Evolutionary conservation across 1,140 invertebrate species (phyloP), one percentile per base, ranked within the genome.

Genomic region (Procambarus virginalis): DNA sequence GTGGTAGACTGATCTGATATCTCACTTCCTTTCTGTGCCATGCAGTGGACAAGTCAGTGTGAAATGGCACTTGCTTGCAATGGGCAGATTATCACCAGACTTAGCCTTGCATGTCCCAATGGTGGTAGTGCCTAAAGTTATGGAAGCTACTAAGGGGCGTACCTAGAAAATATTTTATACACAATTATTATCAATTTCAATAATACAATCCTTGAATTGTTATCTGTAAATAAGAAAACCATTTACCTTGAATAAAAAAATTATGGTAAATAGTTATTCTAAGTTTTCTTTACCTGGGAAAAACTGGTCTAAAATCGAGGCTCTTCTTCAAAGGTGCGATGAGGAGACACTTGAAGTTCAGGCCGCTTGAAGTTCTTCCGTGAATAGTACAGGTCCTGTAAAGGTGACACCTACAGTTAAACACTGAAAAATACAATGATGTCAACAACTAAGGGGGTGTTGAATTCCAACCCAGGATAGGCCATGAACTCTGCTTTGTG

Each of bases 291-390:
- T 94, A 96, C 96, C 96, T 93, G 95, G 94, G 94, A 99, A 99
- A 93, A 97, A 96, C 1, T 96, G 95, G 93, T 99, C 97, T 92
- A 99, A 94, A 79, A 97, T 94, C 48, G 96, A 95, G 45, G 99
- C 97, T 99, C 98, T 92, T 97, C 96, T 92, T 98, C 96, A 94
- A 99, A 99, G 92, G 96, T 96, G 91, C 96, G 95, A 94, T 99
- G 97, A 5, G 97, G 97, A 60, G 95, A 94, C 76, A 96, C 95
- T 94, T 99, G 98, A 6, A 98, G 95, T 92, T 98, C 97, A 2
- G 99, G 99, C 46, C 97, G 95, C 89, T 98, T 97, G 93, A 99
- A 99, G 94, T 99, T 99, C 94, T 99, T 98, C 3, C 98, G 95
- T 0, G 98, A 99, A 94, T 99, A 99, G 94, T 99, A 99, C 64